Percentiles rank a stretch among this genome's conserved stretches.
phyloP scores from a whole-genome alignment of 1,140 invertebrate species.

The Uloborus diversus region DNA sequence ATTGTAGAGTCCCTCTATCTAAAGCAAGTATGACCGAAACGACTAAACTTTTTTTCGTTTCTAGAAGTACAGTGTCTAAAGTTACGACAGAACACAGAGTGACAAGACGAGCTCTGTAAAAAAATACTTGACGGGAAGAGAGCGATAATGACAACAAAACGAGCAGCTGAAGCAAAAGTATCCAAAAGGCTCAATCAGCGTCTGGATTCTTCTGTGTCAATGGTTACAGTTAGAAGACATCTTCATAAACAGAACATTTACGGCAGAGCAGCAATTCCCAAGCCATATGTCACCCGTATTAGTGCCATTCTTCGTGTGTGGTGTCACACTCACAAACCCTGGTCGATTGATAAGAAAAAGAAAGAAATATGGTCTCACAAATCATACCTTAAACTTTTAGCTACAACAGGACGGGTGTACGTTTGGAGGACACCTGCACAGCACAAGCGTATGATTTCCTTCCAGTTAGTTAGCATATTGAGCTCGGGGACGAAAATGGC shows the following conservation, averaged over 20 bases:
- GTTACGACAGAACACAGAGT: not conserved
- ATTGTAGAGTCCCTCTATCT: not conserved
- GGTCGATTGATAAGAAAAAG: not conserved
- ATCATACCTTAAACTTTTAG: not conserved
- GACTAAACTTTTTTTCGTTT: not conserved
- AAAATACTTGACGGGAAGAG: not conserved
- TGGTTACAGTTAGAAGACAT: not conserved
- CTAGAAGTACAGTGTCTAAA: not conserved
- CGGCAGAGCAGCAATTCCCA: not conserved
- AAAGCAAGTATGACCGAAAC: not conserved
- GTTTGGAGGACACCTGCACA: not conserved
- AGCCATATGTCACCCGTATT: not conserved
- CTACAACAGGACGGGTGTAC: not conserved
- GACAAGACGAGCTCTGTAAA: not conserved
- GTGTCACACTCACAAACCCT: not conserved
- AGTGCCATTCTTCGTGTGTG: not conserved
- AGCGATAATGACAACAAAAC: not conserved
- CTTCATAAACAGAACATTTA: not conserved
- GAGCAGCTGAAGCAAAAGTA: not conserved
- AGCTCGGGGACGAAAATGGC: not conserved
- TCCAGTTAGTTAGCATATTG: not conserved
- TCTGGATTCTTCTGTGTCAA: not conserved
- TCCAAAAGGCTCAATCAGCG: not conserved
- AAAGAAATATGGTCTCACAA: not conserved
- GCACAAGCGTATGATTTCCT: not conserved